These are phyloP conservation scores for Cabera pusaria DNA, from an alignment of 2,888 invertebrate genomes.

Conservation along the genomic window DNA sequence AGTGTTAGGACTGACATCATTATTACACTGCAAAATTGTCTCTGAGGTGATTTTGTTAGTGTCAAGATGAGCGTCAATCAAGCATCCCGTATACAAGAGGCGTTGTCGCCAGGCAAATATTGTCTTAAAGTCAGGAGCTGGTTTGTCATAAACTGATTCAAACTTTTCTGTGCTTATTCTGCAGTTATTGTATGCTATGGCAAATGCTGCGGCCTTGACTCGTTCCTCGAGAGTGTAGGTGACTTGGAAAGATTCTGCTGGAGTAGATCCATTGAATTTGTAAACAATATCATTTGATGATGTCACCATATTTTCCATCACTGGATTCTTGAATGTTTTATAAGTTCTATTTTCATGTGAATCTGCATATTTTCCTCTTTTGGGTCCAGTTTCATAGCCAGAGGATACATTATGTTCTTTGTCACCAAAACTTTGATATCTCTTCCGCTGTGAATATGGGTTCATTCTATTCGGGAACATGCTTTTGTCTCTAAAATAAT, in stretches of 20 bases:
- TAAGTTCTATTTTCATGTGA: conserved; percentile 44
- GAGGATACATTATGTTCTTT: conserved; percentile 62
- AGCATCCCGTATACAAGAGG: conserved; percentile 66
- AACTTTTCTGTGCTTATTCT: conserved; percentile 69
- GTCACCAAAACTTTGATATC: conserved; percentile 58
- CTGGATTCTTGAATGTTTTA: conserved; percentile 54
- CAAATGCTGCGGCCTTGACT: conserved; percentile 68
- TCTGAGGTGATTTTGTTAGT: conserved; percentile 25
- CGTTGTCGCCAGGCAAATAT: conserved; percentile 74
- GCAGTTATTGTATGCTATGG: conserved; percentile 72
- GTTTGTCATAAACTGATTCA: conserved; percentile 66
- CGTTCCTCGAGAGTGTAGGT: conserved; percentile 69
- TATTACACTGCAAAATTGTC: too few relatives aligned
- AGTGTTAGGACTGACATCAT: too few relatives aligned
- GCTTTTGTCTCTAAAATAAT: conserved; percentile 45
- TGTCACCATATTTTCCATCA: conserved; percentile 75
- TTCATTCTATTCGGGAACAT: conserved; percentile 44
- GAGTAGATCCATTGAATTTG: conserved; percentile 60
- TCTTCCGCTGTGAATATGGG: conserved; percentile 47
- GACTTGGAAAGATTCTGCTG: conserved; percentile 60
- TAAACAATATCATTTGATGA: conserved; percentile 66
- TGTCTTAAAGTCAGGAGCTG: conserved; percentile 76
- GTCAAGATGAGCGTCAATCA: conserved; percentile 63
- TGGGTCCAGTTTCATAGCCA: conserved; percentile 64
- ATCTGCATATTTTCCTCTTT: conserved; percentile 50